A percentile compares a stretch with the other conserved stretches of the same genome.
These are phyloP conservation scores for Apotomis turbidana DNA, from an alignment of 2,888 invertebrate genomes.

Conservation along the genomic window DNA sequence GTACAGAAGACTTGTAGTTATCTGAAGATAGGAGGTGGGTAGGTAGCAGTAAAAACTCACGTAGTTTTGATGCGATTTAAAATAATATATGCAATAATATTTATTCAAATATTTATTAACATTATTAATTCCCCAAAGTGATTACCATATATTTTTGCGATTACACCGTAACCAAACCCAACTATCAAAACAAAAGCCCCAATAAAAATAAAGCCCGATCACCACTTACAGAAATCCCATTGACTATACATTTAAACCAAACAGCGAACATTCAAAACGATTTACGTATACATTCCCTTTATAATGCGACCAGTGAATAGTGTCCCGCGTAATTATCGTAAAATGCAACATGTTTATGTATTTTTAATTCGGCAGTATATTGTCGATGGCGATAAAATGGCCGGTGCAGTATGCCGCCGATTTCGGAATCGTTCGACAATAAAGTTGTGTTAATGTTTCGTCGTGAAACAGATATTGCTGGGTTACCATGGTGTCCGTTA, in stretches of 20 bases:
- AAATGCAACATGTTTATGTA: constrained; percentile 80
- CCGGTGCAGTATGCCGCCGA: constrained; percentile 61
- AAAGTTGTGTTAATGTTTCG: constrained; percentile 72
- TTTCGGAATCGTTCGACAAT: constrained; percentile 72
- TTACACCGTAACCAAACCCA: constrained; percentile 5
- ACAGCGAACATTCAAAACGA: constrained; percentile 50
- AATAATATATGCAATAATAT: no score
- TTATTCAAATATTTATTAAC: no score
- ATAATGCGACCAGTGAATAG: constrained; percentile 73
- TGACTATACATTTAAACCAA: constrained; percentile 31
- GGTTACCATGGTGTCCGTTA: constrained; percentile 16
- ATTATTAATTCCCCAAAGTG: no score
- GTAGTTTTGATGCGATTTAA: no score
- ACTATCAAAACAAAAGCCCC: constrained; percentile 17
- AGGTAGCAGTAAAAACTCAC: no score
- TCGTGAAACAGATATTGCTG: constrained; percentile 48
- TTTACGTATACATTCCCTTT: constrained; percentile 63
- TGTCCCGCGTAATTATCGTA: constrained; percentile 77
- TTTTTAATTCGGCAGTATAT: constrained; percentile 81
- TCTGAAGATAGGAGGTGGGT: no score
- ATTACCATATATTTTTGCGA: not conserved
- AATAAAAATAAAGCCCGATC: constrained; percentile 32
- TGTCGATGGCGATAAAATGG: constrained; percentile 65
- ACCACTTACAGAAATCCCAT: constrained; percentile 26
- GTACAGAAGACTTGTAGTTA: no score